Evolutionary conservation across 2,888 invertebrate species (phyloP), one percentile per base, ranked within the genome.

Genomic region (Tinea trinotella): DNA sequence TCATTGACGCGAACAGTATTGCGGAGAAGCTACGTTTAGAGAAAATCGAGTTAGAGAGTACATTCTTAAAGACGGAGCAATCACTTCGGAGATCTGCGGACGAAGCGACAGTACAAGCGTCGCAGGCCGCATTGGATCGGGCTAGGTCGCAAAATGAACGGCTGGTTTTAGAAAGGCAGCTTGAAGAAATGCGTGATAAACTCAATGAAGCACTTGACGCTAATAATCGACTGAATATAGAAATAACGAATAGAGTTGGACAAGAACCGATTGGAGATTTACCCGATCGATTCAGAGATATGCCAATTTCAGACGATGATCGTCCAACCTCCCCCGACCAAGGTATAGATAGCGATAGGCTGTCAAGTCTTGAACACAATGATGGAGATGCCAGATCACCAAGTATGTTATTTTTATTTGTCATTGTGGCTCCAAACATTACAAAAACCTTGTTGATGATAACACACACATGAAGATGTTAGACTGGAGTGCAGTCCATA

Each of bases 301-400:
- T 40, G 15, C 58, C 67, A 18, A 71, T 63, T 24, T 76, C 71
- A 1, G 82, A 82, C 60, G 83, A 83, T 58, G 85, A 83, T 10
- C 68, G 86, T 19, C 79, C 86, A 2, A 82, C 92, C 0, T 95
- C 95, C 0, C 95, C 96, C 0, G 96, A 96, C 76, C 88, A 95
- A 64, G 95, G 95, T n/a, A 95, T 96, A 59, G 95, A 95, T 69
- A 95, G 95, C 64, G 95, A 95, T 69, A 77, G 91, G 57, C 78
- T 90, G 54, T 88, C 91, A 57, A 88, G 91, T 70, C 67, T 91
- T 62, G 88, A 92, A 80, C 87, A 88, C 58, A 87, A 87, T 59
- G 83, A 86, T 34, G 80, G 74, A 24, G 67, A 84, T 46, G 68
- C 79, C 30, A 64, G 81, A 58, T 84, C 84, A 55, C 80, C 83